These are phyloP conservation scores for Pachyseris speciosa DNA, from an alignment of 64 coral and sea anemone genomes.

Conservation along the genomic window DNA sequence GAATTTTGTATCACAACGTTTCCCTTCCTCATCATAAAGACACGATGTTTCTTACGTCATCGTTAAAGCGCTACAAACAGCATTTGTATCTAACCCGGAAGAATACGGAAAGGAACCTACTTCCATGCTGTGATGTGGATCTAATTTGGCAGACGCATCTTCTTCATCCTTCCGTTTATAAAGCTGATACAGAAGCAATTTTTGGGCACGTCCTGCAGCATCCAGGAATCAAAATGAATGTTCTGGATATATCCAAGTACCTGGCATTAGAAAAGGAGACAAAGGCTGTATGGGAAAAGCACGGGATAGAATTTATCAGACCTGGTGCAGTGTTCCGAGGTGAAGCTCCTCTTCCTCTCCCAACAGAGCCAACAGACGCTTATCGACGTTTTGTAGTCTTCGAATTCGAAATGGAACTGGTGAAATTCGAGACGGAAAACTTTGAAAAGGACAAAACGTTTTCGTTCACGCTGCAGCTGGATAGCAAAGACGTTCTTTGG, in stretches of 20 bases:
- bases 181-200: conserved; percentile 25
- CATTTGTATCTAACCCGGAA: conserved; percentile 53
- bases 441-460: conserved; percentile 11
- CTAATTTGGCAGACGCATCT: conserved; percentile 73
- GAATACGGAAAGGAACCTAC: conserved; percentile 23
- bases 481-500: neutral
- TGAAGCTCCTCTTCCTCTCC: conserved; percentile 48
- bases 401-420: conserved; percentile 18
- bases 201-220: conserved; percentile 61
- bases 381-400: conserved; percentile 32
- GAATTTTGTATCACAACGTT: conserved; percentile 57
- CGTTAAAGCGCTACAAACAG: conserved; percentile 57
- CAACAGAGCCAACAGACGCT: neutral
- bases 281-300: conserved; percentile 25
- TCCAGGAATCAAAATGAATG: conserved; percentile 41
- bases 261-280: conserved; percentile 36
- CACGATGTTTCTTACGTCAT: conserved; percentile 44
- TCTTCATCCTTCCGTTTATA: conserved; percentile 64
- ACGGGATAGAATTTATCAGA: conserved; percentile 17
- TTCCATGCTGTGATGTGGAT: conserved; percentile 76
- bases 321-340: conserved; percentile 61
- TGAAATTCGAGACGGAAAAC: conserved; percentile 14
- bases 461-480: neutral
- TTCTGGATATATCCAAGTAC: conserved; percentile 48
- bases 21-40: conserved; percentile 70